phyloP scores from a whole-genome alignment of 2,113 vertebrate genomes.

The Lepus europaeus region DNA sequence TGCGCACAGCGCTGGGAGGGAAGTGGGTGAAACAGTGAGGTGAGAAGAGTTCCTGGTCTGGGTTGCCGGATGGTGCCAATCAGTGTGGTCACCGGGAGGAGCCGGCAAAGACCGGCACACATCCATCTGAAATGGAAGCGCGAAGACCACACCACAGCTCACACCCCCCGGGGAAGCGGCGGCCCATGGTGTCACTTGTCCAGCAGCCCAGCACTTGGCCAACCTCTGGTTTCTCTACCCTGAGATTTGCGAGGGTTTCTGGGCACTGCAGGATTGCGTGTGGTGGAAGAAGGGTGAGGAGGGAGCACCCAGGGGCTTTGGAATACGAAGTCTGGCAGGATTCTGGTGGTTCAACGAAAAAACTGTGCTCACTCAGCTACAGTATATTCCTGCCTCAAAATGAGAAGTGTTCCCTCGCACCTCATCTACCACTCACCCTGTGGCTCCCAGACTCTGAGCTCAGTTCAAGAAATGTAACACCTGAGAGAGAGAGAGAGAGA shows the following conservation, averaged over 20 bases:
- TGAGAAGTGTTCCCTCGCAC: not conserved
- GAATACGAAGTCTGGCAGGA: not conserved
- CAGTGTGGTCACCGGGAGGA: slow-evolving; percentile 5
- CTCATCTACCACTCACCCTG: not conserved
- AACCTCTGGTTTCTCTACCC: not conserved
- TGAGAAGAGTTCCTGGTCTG: not conserved
- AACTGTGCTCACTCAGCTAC: not conserved
- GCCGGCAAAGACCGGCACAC: not conserved
- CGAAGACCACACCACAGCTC: not conserved
- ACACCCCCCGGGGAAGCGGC: not conserved
- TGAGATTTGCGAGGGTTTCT: not conserved
- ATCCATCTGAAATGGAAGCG: not conserved
- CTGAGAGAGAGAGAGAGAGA: not conserved
- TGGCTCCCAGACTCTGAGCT: not conserved
- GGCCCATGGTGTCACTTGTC: not conserved
- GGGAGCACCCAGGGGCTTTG: not conserved
- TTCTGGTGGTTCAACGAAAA: not conserved
- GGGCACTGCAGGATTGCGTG: not conserved
- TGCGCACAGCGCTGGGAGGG: not conserved
- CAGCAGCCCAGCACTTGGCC: not conserved
- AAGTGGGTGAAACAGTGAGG: not conserved
- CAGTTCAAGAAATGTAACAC: rapidly evolving
- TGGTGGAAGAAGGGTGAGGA: not conserved
- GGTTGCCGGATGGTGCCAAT: slow-evolving; percentile 44
- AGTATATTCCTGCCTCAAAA: not conserved